Evolutionary conservation across 2,113 vertebrate genomes (phyloP).

Genomic region (Bufo bufo): DNA sequence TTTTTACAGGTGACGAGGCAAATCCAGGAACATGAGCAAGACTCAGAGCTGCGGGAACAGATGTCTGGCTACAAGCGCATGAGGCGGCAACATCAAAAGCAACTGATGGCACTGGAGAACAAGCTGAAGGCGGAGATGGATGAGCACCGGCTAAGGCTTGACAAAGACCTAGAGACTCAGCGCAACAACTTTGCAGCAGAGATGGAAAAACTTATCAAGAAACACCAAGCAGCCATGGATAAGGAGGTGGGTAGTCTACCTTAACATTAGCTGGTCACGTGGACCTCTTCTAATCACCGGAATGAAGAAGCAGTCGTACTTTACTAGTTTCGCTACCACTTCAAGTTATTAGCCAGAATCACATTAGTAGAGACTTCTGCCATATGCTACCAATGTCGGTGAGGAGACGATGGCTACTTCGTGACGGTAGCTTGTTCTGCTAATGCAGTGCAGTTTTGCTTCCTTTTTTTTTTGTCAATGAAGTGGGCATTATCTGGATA

Average conservation of each 20-base stretch:
- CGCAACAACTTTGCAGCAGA: conserved; percentile 94
- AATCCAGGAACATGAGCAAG: conserved; percentile 98
- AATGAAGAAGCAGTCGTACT: not conserved
- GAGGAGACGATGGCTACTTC: not conserved
- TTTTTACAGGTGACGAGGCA: conserved; percentile 89
- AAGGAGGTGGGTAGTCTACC: conserved; percentile 84
- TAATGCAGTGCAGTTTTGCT: too few relatives aligned
- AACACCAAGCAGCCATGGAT: conserved; percentile 94
- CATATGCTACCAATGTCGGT: not conserved
- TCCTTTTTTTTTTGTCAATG: too few relatives aligned
- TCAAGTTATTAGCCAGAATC: not conserved
- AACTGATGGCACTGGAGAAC: conserved; percentile 96
- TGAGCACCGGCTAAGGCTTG: conserved; percentile 93
- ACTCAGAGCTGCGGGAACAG: conserved; percentile 95
- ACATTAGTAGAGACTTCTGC: not conserved
- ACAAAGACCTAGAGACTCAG: conserved; percentile 98
- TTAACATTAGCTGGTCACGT: not conserved
- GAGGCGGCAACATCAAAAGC: conserved; percentile 97
- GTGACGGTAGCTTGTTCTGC: not conserved
- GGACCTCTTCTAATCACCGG: not conserved
- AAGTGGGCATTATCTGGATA: too few relatives aligned
- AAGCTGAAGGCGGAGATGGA: conserved; percentile 98
- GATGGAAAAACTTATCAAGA: conserved; percentile 98
- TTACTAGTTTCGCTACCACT: not conserved
- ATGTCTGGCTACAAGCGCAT: conserved; percentile 98